Conservation (phyloP, 2,888 invertebrate genomes). For the Ennomos quercinarius region DNA sequence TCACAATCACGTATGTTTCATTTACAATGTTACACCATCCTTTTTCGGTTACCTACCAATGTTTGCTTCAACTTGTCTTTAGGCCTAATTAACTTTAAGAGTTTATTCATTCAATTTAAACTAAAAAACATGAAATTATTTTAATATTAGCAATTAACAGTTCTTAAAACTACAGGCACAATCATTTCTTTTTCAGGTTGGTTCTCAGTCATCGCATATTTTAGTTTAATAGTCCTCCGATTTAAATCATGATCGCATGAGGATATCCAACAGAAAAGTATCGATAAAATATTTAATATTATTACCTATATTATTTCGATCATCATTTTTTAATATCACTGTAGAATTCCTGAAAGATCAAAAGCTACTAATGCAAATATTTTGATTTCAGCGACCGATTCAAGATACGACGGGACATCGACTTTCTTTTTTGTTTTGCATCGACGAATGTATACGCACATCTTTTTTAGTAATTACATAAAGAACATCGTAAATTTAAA, state of each 20-base stretch:
- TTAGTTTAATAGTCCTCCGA: slow-evolving; percentile 32
- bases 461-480: too few relatives aligned
- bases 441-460: slow-evolving; percentile 45
- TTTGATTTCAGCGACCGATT: slow-evolving; percentile 63
- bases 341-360: slow-evolving; percentile 25
- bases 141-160: not conserved
- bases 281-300: slow-evolving; percentile 1
- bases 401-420: slow-evolving; percentile 50
- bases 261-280: slow-evolving; percentile 31
- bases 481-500: too few relatives aligned
- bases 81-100: too few relatives aligned
- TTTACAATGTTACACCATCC: too few relatives aligned
- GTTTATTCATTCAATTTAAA: too few relatives aligned
- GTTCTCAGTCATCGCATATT: slow-evolving; percentile 45
- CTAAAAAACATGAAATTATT: too few relatives aligned
- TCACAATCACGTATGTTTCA: too few relatives aligned
- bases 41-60: too few relatives aligned
- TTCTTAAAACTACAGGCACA: slow-evolving; percentile 50
- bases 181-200: slow-evolving; percentile 62
- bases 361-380: slow-evolving; percentile 57
- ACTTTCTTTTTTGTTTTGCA: slow-evolving; percentile 38
- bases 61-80: too few relatives aligned
- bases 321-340: slow-evolving; percentile 6
- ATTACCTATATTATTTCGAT: slow-evolving; percentile 2
- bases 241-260: slow-evolving; percentile 22